Evolutionary conservation across 1,140 invertebrate genomes (phyloP).

Genomic region (Eupeodes corollae): DNA sequence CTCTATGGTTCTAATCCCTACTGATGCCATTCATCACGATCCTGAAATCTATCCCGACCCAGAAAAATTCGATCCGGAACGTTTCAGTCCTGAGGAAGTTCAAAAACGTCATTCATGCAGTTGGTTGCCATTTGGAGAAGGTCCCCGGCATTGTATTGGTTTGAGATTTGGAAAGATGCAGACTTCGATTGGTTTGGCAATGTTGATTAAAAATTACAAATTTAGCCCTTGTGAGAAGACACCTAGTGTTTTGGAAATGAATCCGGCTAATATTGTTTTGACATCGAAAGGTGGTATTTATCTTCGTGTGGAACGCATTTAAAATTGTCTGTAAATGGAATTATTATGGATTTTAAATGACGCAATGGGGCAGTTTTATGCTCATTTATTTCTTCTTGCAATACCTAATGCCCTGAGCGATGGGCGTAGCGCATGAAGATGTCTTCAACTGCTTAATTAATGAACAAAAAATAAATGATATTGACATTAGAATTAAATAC

Average conservation of each 20-base stretch:
- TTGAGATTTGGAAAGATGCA: slow-evolving; percentile 40
- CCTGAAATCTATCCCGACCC: slow-evolving; percentile 52
- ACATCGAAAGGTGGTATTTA: slow-evolving; percentile 15
- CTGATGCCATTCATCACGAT: slow-evolving; percentile 51
- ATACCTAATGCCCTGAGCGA: too few species aligned
- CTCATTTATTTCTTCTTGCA: background rate
- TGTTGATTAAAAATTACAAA: slow-evolving; percentile 16
- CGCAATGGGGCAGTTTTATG: background rate
- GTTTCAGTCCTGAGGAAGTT: slow-evolving; percentile 47
- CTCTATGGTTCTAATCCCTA: slow-evolving; percentile 34
- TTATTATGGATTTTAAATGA: background rate
- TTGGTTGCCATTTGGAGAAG: slow-evolving; percentile 44
- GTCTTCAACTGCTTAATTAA: too few species aligned
- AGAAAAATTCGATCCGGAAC: slow-evolving; percentile 52
- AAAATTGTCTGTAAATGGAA: too few species aligned
- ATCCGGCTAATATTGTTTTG: slow-evolving; percentile 13
- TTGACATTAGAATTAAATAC: too few species aligned
- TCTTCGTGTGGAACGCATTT: slow-evolving; percentile 14
- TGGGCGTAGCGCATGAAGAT: too few species aligned
- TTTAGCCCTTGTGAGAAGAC: slow-evolving; percentile 15
- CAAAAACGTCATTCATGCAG: slow-evolving; percentile 35
- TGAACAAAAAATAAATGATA: too few species aligned
- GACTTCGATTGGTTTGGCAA: slow-evolving; percentile 33
- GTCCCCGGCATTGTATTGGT: slow-evolving; percentile 44
- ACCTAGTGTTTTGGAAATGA: slow-evolving; percentile 14